Percentiles rank a stretch among this genome's conserved stretches.
phyloP scores from a whole-genome alignment of 2,113 vertebrate genomes.

The Poeciliopsis prolifica region DNA sequence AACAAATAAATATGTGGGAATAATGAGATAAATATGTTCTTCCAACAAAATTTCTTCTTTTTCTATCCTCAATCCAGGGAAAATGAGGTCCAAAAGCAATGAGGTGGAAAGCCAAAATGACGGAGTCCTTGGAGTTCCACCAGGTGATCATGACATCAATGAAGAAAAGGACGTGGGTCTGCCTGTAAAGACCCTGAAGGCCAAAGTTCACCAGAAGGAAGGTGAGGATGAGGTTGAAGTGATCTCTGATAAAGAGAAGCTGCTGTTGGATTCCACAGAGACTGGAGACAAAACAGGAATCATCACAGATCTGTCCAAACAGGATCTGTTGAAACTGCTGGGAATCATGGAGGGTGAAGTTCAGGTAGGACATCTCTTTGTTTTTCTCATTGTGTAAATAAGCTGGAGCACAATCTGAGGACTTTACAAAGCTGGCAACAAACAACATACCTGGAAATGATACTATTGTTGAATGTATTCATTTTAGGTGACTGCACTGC shows the following conservation, averaged over 20 bases:
- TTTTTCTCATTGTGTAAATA: background rate
- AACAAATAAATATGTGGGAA: background rate
- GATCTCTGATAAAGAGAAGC: conserved; percentile 85
- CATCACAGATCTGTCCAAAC: conserved; percentile 87
- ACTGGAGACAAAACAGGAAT: conserved; percentile 74
- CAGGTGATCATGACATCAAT: conserved; percentile 76
- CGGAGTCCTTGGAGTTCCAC: conserved; percentile 82
- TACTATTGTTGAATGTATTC: background rate
- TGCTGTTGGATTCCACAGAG: conserved; percentile 78
- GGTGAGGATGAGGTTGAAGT: conserved; percentile 81
- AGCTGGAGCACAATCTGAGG: background rate
- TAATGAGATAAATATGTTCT: background rate
- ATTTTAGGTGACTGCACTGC: background rate
- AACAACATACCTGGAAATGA: background rate
- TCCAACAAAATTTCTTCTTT: background rate
- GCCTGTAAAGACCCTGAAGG: conserved; percentile 85
- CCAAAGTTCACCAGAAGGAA: conserved; percentile 77
- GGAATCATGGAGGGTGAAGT: conserved; percentile 98
- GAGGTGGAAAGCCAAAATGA: conserved; percentile 83
- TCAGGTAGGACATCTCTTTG: conserved; percentile 80
- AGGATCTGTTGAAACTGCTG: conserved; percentile 90
- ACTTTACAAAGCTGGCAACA: background rate
- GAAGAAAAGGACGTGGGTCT: conserved; percentile 81
- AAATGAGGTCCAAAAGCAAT: conserved; percentile 94
- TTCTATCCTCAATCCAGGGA: conserved; percentile 74